phyloP scores from a whole-genome alignment of 2,113 vertebrate genomes.

The Hydrochoerus hydrochaeris region DNA sequence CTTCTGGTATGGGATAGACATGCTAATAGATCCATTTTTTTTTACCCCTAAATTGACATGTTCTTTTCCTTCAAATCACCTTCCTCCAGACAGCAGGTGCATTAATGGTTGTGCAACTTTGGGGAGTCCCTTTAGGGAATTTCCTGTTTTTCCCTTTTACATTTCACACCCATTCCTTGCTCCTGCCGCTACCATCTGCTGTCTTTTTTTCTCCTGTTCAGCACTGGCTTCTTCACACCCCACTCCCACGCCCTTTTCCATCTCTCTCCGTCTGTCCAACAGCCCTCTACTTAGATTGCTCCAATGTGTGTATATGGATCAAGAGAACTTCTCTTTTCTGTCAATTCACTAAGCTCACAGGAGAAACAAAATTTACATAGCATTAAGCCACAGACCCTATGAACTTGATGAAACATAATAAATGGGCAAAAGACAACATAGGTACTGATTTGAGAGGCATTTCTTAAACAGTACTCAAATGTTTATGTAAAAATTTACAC shows the following conservation, averaged over 20 bases:
- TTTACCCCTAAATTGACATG: conserved; percentile 44
- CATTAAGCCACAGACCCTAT: conserved; percentile 66
- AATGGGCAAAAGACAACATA: conserved; percentile 76
- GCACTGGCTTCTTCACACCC: conserved; percentile 91
- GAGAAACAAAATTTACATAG: conserved; percentile 78
- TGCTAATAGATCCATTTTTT: conserved; percentile 49
- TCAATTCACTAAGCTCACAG: conserved; percentile 80
- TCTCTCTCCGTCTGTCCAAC: conserved; percentile 89
- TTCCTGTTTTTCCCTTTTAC: conserved; percentile 91
- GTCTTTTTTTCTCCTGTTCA: conserved; percentile 88
- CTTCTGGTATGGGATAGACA: conserved; percentile 38
- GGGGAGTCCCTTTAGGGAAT: conserved; percentile 92
- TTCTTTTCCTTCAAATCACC: conserved; percentile 76
- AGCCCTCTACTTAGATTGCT: conserved; percentile 87
- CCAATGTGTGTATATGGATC: conserved; percentile 85
- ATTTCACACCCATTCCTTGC: conserved; percentile 90
- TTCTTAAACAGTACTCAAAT: conserved; percentile 79
- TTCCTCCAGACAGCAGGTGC: conserved; percentile 82
- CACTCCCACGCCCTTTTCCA: conserved; percentile 90
- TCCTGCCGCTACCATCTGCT: conserved; percentile 90
- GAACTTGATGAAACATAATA: conserved; percentile 73
- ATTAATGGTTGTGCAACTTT: conserved; percentile 87
- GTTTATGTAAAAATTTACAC: conserved; percentile 80
- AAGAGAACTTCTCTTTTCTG: conserved; percentile 70
- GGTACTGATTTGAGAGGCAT: conserved; percentile 68